These are phyloP conservation scores for Microhierax caerulescens DNA, from an alignment of 2,797 vertebrate species.

Conservation along the genomic window DNA sequence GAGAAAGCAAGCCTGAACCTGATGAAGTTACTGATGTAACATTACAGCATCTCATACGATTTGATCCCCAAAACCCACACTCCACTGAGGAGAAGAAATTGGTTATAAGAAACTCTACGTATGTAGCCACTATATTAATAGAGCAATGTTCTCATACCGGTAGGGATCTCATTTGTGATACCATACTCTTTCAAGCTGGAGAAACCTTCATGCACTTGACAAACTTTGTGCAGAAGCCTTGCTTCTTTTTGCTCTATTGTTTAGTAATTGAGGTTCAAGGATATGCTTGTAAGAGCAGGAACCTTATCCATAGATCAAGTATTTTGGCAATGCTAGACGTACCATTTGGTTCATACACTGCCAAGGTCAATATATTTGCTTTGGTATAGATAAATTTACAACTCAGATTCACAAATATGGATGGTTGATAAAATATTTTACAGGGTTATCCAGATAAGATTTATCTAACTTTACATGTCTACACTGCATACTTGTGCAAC, in stretches of 20 bases:
- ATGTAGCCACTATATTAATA: slow-evolving; percentile 35
- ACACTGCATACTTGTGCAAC: not conserved
- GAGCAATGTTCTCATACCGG: not conserved
- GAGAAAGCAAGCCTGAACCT: slow-evolving; percentile 64
- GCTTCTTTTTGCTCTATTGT: not conserved
- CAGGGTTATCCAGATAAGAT: not conserved
- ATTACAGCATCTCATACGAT: slow-evolving; percentile 83
- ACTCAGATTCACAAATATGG: not conserved
- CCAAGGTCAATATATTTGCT: not conserved
- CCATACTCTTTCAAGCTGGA: not conserved
- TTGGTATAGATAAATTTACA: not conserved
- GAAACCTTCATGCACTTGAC: not conserved
- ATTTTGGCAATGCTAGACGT: not conserved
- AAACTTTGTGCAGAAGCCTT: not conserved
- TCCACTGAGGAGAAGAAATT: slow-evolving; percentile 75
- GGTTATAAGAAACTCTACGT: slow-evolving; percentile 86
- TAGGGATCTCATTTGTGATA: not conserved
- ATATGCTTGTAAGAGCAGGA: not conserved
- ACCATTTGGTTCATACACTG: not conserved
- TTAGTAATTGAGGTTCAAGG: not conserved
- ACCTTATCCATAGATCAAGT: not conserved
- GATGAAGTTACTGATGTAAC: slow-evolving; percentile 81
- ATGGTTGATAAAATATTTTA: not conserved
- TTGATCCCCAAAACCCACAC: slow-evolving; percentile 82
- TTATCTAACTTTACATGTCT: not conserved